Evolutionary conservation across 2,888 invertebrate genomes (phyloP).

Genomic region (Acanthococcus lagerstroemiae): DNA sequence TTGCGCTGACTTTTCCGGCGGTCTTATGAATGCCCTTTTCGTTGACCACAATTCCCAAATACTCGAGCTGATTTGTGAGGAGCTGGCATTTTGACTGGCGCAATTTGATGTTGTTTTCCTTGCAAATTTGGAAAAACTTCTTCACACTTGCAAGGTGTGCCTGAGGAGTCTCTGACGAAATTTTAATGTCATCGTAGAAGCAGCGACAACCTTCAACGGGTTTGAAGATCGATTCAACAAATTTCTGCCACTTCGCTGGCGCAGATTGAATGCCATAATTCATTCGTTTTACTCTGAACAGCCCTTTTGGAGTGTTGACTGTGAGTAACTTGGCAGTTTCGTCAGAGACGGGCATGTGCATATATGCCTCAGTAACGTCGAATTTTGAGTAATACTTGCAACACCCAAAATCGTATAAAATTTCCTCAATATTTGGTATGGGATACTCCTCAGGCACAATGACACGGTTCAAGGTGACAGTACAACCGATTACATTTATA

Average conservation of each 20-base stretch:
- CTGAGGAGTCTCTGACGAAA: not conserved
- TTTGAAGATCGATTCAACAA: not conserved
- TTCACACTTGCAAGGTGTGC: not conserved
- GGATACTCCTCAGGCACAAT: no score
- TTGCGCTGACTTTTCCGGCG: conserved; percentile 33
- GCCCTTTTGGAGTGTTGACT: conserved; percentile 39
- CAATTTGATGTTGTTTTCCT: conserved; percentile 22
- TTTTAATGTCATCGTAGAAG: conserved; percentile 39
- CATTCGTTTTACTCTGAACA: conserved; percentile 39
- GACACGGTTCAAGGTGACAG: not conserved
- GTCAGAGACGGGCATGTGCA: conserved; percentile 39
- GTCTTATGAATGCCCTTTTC: conserved; percentile 35
- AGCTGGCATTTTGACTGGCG: conserved; percentile 40
- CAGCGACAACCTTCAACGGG: not conserved
- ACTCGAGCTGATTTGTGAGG: conserved; percentile 38
- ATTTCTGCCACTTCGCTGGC: conserved; percentile 31
- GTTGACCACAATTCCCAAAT: conserved; percentile 38
- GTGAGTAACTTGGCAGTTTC: conserved; percentile 37
- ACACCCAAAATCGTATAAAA: not conserved
- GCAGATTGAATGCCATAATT: conserved; percentile 41
- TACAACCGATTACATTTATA: not conserved
- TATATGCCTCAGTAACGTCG: conserved; percentile 39
- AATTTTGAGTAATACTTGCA: conserved; percentile 33
- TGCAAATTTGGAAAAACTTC: not conserved
- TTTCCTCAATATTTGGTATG: not conserved